Percentiles rank a stretch among this genome's conserved stretches.
These are phyloP conservation scores for Gopherus flavomarginatus DNA, from an alignment of 2,113 vertebrate genomes.

Conservation along the genomic window DNA sequence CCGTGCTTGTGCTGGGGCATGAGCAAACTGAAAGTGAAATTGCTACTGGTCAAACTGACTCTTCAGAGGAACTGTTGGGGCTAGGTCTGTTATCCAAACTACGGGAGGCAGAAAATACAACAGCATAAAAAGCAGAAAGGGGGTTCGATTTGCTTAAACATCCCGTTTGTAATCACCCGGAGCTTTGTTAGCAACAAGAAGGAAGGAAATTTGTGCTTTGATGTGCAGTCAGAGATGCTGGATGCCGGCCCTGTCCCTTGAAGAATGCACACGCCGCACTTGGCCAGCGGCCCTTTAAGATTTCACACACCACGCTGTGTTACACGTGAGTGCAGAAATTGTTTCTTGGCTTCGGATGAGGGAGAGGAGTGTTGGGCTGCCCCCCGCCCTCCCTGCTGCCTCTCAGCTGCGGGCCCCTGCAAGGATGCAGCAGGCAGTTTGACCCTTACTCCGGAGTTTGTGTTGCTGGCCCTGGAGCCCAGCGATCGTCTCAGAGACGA, in stretches of 20 bases:
- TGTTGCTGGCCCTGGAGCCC: not conserved
- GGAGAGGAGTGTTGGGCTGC: fast-evolving
- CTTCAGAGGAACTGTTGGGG: not conserved
- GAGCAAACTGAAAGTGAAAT: not conserved
- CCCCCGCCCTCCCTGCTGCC: not conserved
- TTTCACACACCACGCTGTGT: not conserved
- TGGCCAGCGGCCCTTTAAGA: not conserved
- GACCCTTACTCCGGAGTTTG: not conserved
- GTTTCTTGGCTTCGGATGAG: not conserved
- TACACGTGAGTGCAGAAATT: not conserved
- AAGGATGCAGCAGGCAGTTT: no score
- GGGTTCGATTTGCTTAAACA: no score
- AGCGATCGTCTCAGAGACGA: no score
- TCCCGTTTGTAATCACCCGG: no score
- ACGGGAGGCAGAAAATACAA: not conserved
- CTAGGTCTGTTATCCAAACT: not conserved
- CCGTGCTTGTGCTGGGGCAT: not conserved
- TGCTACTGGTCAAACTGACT: not conserved
- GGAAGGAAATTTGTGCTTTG: not conserved
- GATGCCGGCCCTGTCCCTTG: not conserved
- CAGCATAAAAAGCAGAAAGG: not conserved
- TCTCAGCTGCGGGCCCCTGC: not conserved
- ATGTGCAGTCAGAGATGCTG: not conserved
- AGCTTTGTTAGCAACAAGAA: not conserved
- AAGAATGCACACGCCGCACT: not conserved